Evolutionary conservation across 2,113 vertebrate genomes (phyloP).

Genomic region (Andinoacara biseriatus): DNA sequence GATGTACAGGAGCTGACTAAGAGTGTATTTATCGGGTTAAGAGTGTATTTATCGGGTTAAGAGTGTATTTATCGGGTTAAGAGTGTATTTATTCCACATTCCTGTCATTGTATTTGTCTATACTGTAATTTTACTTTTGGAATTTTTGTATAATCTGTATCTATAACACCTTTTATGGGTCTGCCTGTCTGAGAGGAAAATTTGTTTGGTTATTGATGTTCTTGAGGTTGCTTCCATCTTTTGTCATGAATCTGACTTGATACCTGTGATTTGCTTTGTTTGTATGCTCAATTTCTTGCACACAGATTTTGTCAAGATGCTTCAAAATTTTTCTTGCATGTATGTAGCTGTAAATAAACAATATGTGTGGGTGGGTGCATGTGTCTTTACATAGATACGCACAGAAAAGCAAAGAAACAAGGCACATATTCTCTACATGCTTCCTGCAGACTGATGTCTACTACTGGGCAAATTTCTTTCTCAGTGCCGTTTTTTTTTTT

Average conservation of each 20-base stretch:
- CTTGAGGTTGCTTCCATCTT: background rate
- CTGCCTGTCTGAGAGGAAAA: background rate
- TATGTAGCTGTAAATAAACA: background rate
- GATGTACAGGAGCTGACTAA: background rate
- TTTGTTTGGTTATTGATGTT: background rate
- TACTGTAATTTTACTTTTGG: background rate
- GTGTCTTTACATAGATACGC: background rate
- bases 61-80: background rate
- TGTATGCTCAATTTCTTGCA: background rate
- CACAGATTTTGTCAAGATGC: background rate
- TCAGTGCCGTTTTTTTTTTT: background rate
- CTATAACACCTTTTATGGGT: background rate
- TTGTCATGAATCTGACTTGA: background rate
- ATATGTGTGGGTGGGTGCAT: background rate
- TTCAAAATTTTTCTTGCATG: background rate
- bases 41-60: background rate
- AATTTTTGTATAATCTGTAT: background rate
- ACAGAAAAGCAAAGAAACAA: background rate
- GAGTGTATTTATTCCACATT: background rate
- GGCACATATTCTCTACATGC: background rate
- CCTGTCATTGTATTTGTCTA: background rate
- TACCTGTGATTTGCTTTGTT: background rate
- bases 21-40: background rate
- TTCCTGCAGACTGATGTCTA: conserved; percentile 31
- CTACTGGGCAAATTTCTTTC: background rate